These are phyloP conservation scores for Protosalanx chinensis DNA, from an alignment of 2,797 vertebrate species.

Conservation along the genomic window DNA sequence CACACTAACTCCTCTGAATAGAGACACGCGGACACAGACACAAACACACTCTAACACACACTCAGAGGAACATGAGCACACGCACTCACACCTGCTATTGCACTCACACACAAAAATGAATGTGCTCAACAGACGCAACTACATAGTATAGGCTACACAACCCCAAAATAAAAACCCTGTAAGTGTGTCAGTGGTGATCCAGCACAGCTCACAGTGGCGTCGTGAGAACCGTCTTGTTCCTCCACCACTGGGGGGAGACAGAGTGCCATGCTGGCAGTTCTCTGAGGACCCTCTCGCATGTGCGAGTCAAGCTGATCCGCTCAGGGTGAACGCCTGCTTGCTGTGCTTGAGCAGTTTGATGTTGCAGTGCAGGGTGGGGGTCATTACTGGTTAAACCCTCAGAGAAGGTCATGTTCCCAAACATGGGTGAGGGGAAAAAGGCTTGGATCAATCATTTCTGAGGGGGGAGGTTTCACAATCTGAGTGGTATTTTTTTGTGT, in stretches of 20 bases:
- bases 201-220: no score
- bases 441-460: no score
- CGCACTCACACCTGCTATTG: neutral
- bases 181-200: no score
- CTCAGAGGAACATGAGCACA: neutral
- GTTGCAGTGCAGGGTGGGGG: conserved; percentile 20
- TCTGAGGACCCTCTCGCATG: conserved; percentile 40
- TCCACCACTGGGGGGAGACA: conserved; percentile 71
- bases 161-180: no score
- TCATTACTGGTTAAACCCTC: neutral
- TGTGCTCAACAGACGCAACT: conserved; percentile 7
- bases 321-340: conserved; percentile 28
- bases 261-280: conserved; percentile 52
- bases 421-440: no score
- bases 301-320: conserved; percentile 23
- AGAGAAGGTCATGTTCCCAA: neutral
- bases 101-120: neutral
- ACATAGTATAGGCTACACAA: neutral
- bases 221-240: neutral
- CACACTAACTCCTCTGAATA: neutral
- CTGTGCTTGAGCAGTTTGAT: conserved; percentile 22
- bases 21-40: conserved; percentile 17
- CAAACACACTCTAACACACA: conserved; percentile 1
- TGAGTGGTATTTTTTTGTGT: no score
- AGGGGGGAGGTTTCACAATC: no score